Evolutionary conservation across 1,140 invertebrate genomes (phyloP), one percentile per base, ranked within the genome.

Genomic region (Linepithema humile): DNA sequence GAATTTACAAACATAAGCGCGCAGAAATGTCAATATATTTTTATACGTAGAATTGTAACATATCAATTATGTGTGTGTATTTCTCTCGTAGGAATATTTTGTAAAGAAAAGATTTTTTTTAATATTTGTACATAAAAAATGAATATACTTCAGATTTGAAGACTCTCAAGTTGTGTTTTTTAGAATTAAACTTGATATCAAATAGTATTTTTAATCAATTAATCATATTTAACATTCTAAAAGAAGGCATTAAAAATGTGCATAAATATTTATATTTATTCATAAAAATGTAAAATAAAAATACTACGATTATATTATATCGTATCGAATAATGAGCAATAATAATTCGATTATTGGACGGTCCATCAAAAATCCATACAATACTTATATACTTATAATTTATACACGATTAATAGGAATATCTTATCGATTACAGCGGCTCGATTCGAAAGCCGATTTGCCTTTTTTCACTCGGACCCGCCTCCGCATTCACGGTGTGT

Each of bases 21-120:
- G 69, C 15, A 60, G 2, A 50, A 60, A 59, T 17, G 5, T 73
- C n/a, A n/a, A 40, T 0, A 17, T 29, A 5, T 40, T 59, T 73
- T n/a, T n/a, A n/a, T n/a, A n/a, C 35, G 32, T 72, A 17, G 17
- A 72, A 72, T 72, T 72, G 69, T 55, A 72, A 53, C 3, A 72
- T 72, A 72, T 12, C 15, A 12, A 43, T 15, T 17, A 38, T 5
- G 26, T 38, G 26, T 35, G 38, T 38, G 26, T 29, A n/a, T n/a
- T n/a, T 40, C 40, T 74, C 20, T 73, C 17, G n/a, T 17, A 10
- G 5, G 40, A 73, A 12, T 9, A 10, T 40, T 1, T 7, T 59
- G 20, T 57, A 40, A 26, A 17, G 4, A 59, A 57, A 29, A 59
- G 32, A 20, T 12, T 29, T 29, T 74, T 26, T 43, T 59, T 20